Percentiles rank a stretch among this genome's conserved stretches.
Conservation (phyloP, 2,113 vertebrate species). For the Leucoraja erinaceus region DNA sequence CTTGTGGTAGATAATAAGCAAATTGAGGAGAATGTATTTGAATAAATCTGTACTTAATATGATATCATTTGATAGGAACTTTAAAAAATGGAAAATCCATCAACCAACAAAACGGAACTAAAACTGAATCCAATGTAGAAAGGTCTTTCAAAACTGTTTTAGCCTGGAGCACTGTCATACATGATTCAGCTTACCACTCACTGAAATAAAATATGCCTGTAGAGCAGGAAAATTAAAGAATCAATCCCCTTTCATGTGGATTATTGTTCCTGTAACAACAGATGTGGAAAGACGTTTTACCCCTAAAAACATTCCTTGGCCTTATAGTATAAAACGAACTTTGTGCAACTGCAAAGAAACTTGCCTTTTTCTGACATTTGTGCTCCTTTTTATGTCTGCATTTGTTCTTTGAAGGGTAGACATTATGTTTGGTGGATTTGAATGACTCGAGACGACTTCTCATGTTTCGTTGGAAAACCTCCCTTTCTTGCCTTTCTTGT, state of each 20-base stretch:
- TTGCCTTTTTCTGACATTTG: conserved; percentile 75
- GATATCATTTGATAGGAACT: background rate
- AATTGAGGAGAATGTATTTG: background rate
- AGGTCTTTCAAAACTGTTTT: background rate
- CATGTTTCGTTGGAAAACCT: conserved; percentile 95
- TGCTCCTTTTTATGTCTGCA: conserved; percentile 74
- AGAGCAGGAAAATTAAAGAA: background rate
- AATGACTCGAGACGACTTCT: conserved; percentile 86
- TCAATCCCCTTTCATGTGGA: conserved; percentile 13
- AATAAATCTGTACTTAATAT: background rate
- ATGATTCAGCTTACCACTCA: conserved; percentile 1
- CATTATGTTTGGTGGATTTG: conserved; percentile 75
- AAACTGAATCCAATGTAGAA: background rate
- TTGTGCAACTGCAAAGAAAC: conserved; percentile 38
- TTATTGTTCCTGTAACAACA: conserved; percentile 29
- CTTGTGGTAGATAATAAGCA: background rate
- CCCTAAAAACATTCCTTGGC: background rate
- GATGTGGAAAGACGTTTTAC: background rate
- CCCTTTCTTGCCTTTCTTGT: conserved; percentile 85
- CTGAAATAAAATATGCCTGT: background rate
- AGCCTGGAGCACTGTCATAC: background rate
- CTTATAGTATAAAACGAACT: background rate
- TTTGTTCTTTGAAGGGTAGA: conserved; percentile 68
- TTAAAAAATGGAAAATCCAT: background rate
- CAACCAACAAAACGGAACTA: background rate